phyloP scores from a whole-genome alignment of 2,888 invertebrate genomes.

The Oligia strigilis region DNA sequence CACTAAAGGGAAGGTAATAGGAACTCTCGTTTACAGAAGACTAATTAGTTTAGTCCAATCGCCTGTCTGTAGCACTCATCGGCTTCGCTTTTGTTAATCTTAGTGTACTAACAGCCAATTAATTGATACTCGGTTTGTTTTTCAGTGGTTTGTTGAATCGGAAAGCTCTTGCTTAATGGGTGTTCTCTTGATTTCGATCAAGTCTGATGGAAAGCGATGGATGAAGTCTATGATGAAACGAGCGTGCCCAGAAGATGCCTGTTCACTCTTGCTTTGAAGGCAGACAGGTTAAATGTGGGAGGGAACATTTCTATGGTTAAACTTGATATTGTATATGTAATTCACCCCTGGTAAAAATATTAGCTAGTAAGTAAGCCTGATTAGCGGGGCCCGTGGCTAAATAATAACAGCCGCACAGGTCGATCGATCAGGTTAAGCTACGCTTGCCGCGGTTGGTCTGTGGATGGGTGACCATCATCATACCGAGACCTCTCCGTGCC shows the following conservation, averaged over 20 bases:
- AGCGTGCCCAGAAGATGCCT: not conserved
- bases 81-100: slow-evolving; percentile 20
- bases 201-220: not conserved
- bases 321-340: not conserved
- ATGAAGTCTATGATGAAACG: not conserved
- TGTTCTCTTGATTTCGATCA: not conserved
- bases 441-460: too few relatives aligned
- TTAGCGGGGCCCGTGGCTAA: too few relatives aligned
- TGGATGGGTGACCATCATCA: too few relatives aligned
- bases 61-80: slow-evolving; percentile 29
- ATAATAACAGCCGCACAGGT: too few relatives aligned
- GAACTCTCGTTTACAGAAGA: slow-evolving; percentile 31
- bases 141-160: slow-evolving; percentile 18
- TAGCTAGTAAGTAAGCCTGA: not conserved
- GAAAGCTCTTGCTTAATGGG: not conserved
- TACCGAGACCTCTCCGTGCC: too few relatives aligned
- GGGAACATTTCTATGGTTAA: too few relatives aligned
- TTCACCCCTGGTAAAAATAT: not conserved
- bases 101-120: slow-evolving; percentile 30
- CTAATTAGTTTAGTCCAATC: slow-evolving; percentile 48
- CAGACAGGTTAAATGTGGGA: not conserved
- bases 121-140: slow-evolving; percentile 28
- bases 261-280: not conserved
- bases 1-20: slow-evolving; percentile 4
- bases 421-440: too few relatives aligned